A percentile compares a stretch with the other conserved stretches of the same genome.
phyloP scores from a whole-genome alignment of 2,113 vertebrate genomes.

The Benitochromis conjunctus region DNA sequence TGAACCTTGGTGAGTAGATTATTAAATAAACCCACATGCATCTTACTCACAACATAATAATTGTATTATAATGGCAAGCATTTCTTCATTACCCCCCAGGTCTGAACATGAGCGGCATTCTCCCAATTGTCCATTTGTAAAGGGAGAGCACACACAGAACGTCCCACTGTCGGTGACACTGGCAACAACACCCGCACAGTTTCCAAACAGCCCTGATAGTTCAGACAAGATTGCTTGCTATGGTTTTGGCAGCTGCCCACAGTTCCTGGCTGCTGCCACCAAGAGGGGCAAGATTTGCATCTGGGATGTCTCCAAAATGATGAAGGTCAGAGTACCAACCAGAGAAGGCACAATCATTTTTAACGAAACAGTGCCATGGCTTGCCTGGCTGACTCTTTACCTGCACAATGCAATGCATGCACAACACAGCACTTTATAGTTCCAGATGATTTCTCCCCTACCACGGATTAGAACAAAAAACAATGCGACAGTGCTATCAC shows the following conservation, averaged over 20 bases:
- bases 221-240: constrained; percentile 95
- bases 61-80: neutral
- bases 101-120: constrained; percentile 99
- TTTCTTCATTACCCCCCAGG: constrained; percentile 64
- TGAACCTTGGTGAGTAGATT: constrained; percentile 87
- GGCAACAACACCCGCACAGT: constrained; percentile 95
- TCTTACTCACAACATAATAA: neutral
- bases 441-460: neutral
- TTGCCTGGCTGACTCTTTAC: neutral
- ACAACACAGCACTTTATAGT: neutral
- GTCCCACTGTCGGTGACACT: constrained; percentile 96
- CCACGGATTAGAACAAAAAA: neutral
- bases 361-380: neutral
- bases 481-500: neutral
- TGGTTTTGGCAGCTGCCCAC: constrained; percentile 95
- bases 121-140: constrained; percentile 98
- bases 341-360: neutral
- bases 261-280: constrained; percentile 95
- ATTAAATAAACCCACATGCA: neutral
- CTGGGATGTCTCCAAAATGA: constrained; percentile 99
- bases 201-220: constrained; percentile 88
- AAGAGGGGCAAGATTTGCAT: constrained; percentile 97
- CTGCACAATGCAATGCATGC: neutral
- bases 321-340: constrained; percentile 81
- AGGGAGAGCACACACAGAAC: constrained; percentile 98